Conservation (phyloP, 2,113 vertebrate species). For the Sander vitreus region DNA sequence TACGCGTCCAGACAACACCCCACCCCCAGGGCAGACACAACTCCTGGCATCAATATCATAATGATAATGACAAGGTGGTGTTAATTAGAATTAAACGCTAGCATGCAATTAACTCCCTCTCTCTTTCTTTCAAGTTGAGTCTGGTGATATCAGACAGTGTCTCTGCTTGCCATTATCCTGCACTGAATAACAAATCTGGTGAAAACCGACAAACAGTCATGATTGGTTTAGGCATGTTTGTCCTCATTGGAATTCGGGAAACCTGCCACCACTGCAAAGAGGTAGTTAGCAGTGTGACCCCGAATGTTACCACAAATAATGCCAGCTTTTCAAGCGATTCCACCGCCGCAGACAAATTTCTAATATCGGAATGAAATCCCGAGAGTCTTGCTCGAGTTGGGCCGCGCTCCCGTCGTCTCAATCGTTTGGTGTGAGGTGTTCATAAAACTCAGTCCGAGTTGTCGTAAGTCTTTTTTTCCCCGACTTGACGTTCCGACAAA, state of each 20-base stretch:
- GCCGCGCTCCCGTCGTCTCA: too few relatives aligned
- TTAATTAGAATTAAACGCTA: slow-evolving; percentile 33
- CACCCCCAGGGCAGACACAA: slow-evolving; percentile 7
- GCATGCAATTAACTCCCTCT: background rate
- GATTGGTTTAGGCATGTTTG: background rate
- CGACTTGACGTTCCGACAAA: too few relatives aligned
- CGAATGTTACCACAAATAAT: background rate
- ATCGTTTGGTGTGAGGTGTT: too few relatives aligned
- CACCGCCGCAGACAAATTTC: too few relatives aligned
- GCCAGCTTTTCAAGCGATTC: too few relatives aligned
- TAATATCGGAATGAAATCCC: too few relatives aligned
- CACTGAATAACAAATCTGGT: background rate
- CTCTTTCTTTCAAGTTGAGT: background rate
- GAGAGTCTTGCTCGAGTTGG: too few relatives aligned
- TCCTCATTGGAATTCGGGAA: background rate
- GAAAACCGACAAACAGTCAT: background rate
- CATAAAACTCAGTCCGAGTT: too few relatives aligned
- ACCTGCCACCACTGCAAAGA: background rate
- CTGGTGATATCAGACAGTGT: background rate
- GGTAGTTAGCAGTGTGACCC: background rate
- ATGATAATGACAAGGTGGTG: slow-evolving; percentile 51
- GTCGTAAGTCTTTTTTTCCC: too few relatives aligned
- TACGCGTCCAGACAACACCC: background rate
- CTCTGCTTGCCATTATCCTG: background rate
- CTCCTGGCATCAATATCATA: background rate